Base-by-base conservation (phyloP, 1,140 invertebrate genomes). In the Drosophila jambulina region DNA sequence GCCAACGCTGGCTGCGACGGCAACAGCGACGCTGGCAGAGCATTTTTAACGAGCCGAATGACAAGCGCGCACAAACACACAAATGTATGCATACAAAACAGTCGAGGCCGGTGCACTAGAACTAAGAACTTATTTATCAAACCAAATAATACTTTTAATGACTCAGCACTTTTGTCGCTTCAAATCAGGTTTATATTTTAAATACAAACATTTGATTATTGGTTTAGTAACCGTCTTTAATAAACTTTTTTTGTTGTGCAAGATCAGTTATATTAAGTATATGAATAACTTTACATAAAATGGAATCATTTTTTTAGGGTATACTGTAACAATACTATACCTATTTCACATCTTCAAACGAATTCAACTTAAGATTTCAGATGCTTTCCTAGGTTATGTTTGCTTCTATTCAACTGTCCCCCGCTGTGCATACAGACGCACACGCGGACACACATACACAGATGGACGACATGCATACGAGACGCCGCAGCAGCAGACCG, bases 401-500 rank as follows among this genome's bases (percentile, higher is more conserved):
- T 25, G 56, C 56, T 53, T 42, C 58, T 67, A 68, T 54, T 68
- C 19, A 21, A 32, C 19, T 70, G 25, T 27, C 48, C 67, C 53
- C 32, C 23, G 19, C 15, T 68, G 67, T 70, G n/a, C 29, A 36
- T 34, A 62, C 46, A 78, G n/a, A 59, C 59, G 64, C 58, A 62
- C 46, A 74, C 43, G 64, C 63, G 32, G 21, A 56, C 29, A 67
- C 59, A 78, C 58, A 69, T 40, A 72, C 54, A 74, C 13, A 76
- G 54, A 72, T 72, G 36, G 69, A 46, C 70, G 75, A 75, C 81
- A 80, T 80, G 77, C 65, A 84, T 48, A 75, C 56, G 80, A 79
- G 81, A 83, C 81, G 82, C 69, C 76, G 75, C 82, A 76, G 81
- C 74, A 82, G 82, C 79, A 86, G 84, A 88, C 85, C 85, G 85